These are phyloP conservation scores for Lophius americanus DNA, from an alignment of 2,797 vertebrate genomes.

Conservation along the genomic window DNA sequence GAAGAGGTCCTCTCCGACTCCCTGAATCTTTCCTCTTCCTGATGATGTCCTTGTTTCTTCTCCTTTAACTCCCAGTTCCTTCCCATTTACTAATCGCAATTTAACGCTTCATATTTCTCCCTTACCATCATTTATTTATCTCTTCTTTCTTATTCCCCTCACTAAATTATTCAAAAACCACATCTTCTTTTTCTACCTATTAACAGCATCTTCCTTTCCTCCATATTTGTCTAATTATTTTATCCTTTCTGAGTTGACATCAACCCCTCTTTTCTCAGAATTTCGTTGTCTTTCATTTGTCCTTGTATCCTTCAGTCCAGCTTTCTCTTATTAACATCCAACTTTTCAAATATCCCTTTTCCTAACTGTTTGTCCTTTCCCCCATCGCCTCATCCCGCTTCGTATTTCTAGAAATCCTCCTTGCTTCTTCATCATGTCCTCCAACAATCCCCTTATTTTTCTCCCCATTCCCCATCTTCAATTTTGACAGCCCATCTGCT, in stretches of 20 bases:
- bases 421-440: conserved; percentile 46
- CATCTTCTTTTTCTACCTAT: not conserved
- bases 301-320: no score
- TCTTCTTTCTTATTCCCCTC: not conserved
- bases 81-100: conserved; percentile 39
- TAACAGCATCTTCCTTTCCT: not conserved
- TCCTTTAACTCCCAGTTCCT: conserved; percentile 52
- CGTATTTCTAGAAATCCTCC: conserved; percentile 53
- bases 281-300: conserved; percentile 8
- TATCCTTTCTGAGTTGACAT: not conserved
- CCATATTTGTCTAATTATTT: not conserved
- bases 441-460: conserved; percentile 8
- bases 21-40: conserved; percentile 15
- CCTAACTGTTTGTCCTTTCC: conserved; percentile 39
- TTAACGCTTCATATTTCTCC: conserved; percentile 39
- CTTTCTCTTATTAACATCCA: conserved; percentile 15
- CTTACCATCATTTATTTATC: conserved; percentile 3
- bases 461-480: conserved; percentile 33
- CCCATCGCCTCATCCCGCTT: conserved; percentile 42
- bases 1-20: conserved; percentile 24
- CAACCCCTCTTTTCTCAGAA: not conserved
- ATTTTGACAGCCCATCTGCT: conserved; percentile 46
- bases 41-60: conserved; percentile 52
- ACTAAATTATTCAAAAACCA: no score
- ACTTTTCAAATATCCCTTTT: conserved; percentile 9